Evolutionary conservation across 1,140 invertebrate species (phyloP).

Genomic region (Carposina sasakii): DNA sequence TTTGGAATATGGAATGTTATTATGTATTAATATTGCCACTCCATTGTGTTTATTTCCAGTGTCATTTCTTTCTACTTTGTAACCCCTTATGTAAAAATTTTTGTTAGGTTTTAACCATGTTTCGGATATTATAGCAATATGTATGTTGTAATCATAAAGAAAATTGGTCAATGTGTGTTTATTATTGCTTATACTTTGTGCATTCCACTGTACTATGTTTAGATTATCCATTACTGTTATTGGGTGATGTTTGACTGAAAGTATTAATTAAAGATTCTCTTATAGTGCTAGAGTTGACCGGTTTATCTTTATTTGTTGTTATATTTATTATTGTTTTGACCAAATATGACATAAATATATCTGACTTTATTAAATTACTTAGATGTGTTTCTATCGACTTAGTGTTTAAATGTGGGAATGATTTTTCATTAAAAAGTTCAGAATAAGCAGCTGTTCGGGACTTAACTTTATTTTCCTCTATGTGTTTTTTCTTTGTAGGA

Average conservation of each 20-base stretch:
- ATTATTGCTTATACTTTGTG: slow-evolving; percentile 19
- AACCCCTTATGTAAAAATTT: slow-evolving; percentile 16
- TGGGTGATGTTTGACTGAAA: not conserved
- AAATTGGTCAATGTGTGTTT: slow-evolving; percentile 10
- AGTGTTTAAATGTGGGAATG: slow-evolving; percentile 3
- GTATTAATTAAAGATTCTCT: not conserved
- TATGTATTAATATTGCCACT: slow-evolving; percentile 25
- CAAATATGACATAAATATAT: not conserved
- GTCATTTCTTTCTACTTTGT: slow-evolving; percentile 17
- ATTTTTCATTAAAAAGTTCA: slow-evolving; percentile 14
- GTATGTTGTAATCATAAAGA: slow-evolving; percentile 14
- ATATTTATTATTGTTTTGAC: not conserved
- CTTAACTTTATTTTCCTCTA: slow-evolving; percentile 16
- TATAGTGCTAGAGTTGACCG: not conserved
- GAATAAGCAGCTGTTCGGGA: slow-evolving; percentile 6
- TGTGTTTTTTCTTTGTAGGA: slow-evolving; percentile 21
- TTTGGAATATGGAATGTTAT: slow-evolving; percentile 10
- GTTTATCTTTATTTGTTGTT: not conserved
- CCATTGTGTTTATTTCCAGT: slow-evolving; percentile 24
- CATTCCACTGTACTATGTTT: slow-evolving; percentile 25
- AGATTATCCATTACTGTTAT: slow-evolving; percentile 2
- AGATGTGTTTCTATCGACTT: not conserved
- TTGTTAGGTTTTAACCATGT: slow-evolving; percentile 16
- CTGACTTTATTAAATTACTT: not conserved
- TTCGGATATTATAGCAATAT: slow-evolving; percentile 21